Base-by-base conservation (phyloP, 2,888 invertebrate genomes). In the Carpatolechia fugitivella region DNA sequence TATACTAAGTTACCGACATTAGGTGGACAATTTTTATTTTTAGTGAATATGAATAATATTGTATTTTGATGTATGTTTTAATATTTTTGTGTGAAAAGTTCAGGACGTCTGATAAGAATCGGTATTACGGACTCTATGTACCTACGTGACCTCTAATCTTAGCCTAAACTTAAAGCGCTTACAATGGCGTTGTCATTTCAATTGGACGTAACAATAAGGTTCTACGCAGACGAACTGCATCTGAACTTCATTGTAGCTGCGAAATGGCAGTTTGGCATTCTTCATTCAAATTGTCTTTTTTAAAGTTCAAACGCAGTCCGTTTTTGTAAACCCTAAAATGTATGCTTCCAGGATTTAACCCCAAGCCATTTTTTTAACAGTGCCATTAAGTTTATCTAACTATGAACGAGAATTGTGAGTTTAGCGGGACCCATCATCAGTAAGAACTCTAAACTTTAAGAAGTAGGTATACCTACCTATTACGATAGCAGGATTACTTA, bases 311-410 rank as follows among this genome's bases (percentile, higher is more conserved):
- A n/a, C n/a, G n/a, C n/a, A n/a, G n/a, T n/a, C n/a, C n/a, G n/a
- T n/a, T n/a, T n/a, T n/a, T n/a, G n/a, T n/a, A n/a, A n/a, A n/a
- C n/a, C 24, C 24, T 24, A 24, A 24, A 56, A 54, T 54, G 48
- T 62, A 63, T 64, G 48, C 66, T 69, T 69, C 66, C 68, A 64
- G 47, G 20, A 51, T 50, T 57, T 54, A 61, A 63, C 68, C 66
- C 65, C 61, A 65, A 62, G 65, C 69, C 74, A 73, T 72, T 73
- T 60, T 56, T 56, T 55, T 59, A 67, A 63, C 68, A 72, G 77
- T 77, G 77, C 77, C 76, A 76, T 78, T 70, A 48, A 41, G 46
- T 30, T 29, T 56, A 52, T 20, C 38, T 31, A 31, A 20, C 35
- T 10, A 18, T 3, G 6, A n/a, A 11, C 5, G 1, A 13, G 3